Evolutionary conservation across 2,797 vertebrate species (phyloP), one percentile per base, ranked within the genome.

Genomic region (Cryptoblepharus egeriae): DNA sequence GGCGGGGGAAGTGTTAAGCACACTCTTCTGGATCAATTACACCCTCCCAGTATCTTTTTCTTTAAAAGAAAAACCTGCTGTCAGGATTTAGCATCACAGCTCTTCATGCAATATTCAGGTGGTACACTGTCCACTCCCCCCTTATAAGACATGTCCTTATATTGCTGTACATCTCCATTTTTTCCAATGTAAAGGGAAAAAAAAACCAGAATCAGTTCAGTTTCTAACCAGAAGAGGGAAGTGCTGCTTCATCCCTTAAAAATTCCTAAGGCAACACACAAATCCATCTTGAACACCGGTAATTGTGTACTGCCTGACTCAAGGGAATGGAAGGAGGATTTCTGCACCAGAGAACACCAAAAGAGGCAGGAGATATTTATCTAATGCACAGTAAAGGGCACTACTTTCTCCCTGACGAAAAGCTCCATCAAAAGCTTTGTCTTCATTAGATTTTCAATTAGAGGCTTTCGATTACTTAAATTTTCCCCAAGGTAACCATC

Each of bases 391-490:
- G 75, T 57, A 32, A 65, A 39, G n/a, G 55, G 16, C 13, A 15
- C 22, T 3, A 5, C 24, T 74, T 83, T 63, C 28, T 39, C 35
- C 8, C 5, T 26, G 42, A 61, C 12, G 42, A 76, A 49, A 58
- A 28, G 7, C 57, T n/a, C 42, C 49, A 24, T n/a, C 35, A 20
- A 61, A 16, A 70, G 30, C 30, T 67, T 61, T 52, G 30, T 77
- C 57, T 77, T 77, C 30, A 82, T 61, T 76, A 77, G 52, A 22
- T 69, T 70, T 82, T 76, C 64, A 82, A 55, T 72, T 55, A 83
- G 67, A 52, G 45, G 20, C 58, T 77, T 76, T 60, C 26, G 37
- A 81, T 55, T 77, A 12, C 67, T 70, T 71, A 63, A 71, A 77
- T 64, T 71, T 16, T 49, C 26, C 24, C 60, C 15, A 1, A 24